phyloP scores from a whole-genome alignment of 2,888 invertebrate genomes.

The Craniophora ligustri region DNA sequence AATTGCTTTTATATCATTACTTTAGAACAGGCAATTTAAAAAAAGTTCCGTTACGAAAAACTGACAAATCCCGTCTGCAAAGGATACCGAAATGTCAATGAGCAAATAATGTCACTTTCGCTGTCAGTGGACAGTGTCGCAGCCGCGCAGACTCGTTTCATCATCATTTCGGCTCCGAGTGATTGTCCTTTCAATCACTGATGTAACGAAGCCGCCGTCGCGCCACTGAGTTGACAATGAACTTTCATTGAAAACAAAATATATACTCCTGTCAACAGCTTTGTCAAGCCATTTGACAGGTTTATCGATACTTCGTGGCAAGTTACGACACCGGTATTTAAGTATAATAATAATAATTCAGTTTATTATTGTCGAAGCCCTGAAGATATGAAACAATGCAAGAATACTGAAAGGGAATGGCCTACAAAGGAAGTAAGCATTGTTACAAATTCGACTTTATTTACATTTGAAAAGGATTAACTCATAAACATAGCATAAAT shows the following conservation, averaged over 20 bases:
- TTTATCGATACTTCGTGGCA: background rate
- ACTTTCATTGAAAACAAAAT: constrained; percentile 23
- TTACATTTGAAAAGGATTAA: background rate
- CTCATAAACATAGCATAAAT: too few relatives aligned
- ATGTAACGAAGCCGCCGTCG: constrained; percentile 33
- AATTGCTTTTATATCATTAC: too few relatives aligned
- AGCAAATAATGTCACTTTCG: constrained; percentile 65
- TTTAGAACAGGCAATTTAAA: background rate
- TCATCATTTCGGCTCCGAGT: constrained; percentile 31
- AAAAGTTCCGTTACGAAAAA: constrained; percentile 2
- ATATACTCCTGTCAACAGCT: background rate
- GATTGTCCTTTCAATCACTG: constrained; percentile 53
- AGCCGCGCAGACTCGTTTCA: constrained; percentile 44
- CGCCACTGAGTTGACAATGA: constrained; percentile 29
- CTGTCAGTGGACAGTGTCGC: constrained; percentile 30
- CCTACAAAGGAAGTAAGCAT: too few relatives aligned
- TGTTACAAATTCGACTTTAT: background rate
- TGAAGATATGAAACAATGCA: too few relatives aligned
- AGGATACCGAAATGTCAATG: constrained; percentile 48
- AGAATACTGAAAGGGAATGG: too few relatives aligned
- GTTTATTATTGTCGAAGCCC: too few relatives aligned
- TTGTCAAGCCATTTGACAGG: background rate
- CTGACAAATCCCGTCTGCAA: constrained; percentile 35
- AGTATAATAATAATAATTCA: background rate
- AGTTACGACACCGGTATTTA: background rate